Evolutionary conservation across 2,888 invertebrate species (phyloP).

Genomic region (Epirrita christyi): DNA sequence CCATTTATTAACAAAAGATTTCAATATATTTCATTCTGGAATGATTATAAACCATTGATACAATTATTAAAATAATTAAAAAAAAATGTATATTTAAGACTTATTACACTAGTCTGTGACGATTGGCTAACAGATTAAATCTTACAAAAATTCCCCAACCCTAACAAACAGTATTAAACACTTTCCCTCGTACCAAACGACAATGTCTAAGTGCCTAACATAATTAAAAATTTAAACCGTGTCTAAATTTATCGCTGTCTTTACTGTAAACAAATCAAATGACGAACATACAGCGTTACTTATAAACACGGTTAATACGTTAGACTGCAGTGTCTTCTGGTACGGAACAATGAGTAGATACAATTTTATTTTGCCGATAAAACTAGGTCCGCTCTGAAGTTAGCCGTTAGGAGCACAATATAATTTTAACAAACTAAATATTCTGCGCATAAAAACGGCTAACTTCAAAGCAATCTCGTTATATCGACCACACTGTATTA

Average conservation of each 20-base stretch:
- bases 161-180: conserved; percentile 51
- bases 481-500: too few relatives aligned
- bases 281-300: background rate
- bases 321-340: conserved; percentile 6
- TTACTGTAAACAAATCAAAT: too few relatives aligned
- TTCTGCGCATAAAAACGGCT: too few relatives aligned
- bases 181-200: conserved; percentile 9
- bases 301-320: background rate
- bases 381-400: too few relatives aligned
- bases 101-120: conserved; percentile 27
- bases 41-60: conserved; percentile 56
- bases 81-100: conserved; percentile 25
- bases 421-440: too few relatives aligned
- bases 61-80: conserved; percentile 31
- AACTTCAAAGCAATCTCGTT: background rate
- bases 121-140: conserved; percentile 23
- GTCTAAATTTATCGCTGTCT: background rate
- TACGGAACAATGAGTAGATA: background rate
- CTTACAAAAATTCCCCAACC: conserved; percentile 58
- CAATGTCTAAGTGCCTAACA: background rate
- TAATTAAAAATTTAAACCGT: background rate
- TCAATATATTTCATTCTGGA: conserved; percentile 57
- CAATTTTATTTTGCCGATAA: too few relatives aligned
- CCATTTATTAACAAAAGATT: conserved; percentile 58
- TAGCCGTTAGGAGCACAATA: too few relatives aligned